Evolutionary conservation across 2,113 vertebrate genomes (phyloP).

Genomic region (Geococcyx californianus): DNA sequence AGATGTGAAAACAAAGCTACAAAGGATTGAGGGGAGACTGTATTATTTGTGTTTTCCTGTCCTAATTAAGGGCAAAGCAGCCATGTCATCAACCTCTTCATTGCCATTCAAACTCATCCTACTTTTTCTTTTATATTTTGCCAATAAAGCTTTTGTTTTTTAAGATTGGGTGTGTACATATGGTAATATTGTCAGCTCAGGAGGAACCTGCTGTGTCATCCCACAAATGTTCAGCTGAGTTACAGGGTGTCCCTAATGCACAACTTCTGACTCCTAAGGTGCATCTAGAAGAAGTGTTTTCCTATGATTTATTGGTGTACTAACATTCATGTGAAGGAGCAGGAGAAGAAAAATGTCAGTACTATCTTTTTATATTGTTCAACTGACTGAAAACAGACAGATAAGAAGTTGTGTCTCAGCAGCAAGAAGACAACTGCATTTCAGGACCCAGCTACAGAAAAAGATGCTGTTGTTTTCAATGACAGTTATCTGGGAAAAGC

Average conservation of each 20-base stretch:
- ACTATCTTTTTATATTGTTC: background rate
- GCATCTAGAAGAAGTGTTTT: background rate
- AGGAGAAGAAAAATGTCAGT: background rate
- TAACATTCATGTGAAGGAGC: background rate
- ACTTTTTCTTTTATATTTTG: background rate
- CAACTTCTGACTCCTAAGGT: background rate
- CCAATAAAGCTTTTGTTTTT: background rate
- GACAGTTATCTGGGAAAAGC: slow-evolving; percentile 33
- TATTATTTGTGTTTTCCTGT: background rate
- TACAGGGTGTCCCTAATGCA: background rate
- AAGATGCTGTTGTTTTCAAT: background rate
- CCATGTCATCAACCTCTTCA: background rate
- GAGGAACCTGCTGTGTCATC: slow-evolving; percentile 39
- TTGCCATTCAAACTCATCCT: background rate
- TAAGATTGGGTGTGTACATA: background rate
- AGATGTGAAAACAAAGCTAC: background rate
- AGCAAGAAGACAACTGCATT: background rate
- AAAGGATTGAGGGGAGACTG: background rate
- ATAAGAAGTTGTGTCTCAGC: background rate
- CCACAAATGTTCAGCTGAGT: background rate
- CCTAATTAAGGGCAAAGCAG: background rate
- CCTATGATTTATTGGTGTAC: background rate
- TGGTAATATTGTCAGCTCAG: background rate
- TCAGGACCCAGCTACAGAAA: background rate
- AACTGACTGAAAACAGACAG: background rate